Conservation (phyloP, 2,797 vertebrate species). For the Novumbra hubbsi region DNA sequence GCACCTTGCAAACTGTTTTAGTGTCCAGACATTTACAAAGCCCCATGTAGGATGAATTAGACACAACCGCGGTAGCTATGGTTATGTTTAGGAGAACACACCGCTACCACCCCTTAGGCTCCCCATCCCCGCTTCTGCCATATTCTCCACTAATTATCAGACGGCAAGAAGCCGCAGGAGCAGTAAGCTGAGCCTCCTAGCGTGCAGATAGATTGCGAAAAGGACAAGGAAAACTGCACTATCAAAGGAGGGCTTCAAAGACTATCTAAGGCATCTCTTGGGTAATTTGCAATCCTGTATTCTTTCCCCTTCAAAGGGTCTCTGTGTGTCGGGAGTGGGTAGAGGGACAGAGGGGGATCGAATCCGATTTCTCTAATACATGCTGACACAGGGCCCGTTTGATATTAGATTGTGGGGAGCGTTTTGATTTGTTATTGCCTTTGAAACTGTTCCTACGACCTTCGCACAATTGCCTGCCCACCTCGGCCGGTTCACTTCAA, state of each 20-base stretch:
- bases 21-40: not conserved
- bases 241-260: constrained; percentile 90
- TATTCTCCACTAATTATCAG: constrained; percentile 18
- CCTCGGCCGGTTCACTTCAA: not conserved
- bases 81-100: not conserved
- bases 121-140: not conserved
- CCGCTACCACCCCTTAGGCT: not conserved
- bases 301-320: constrained; percentile 85
- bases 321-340: constrained; percentile 64
- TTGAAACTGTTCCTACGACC: constrained; percentile 77
- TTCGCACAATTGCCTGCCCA: not conserved
- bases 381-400: constrained; percentile 85
- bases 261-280: constrained; percentile 79
- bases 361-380: constrained; percentile 87
- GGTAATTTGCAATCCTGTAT: constrained; percentile 83
- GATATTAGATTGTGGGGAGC: constrained; percentile 85
- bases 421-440: constrained; percentile 83
- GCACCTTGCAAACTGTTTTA: not conserved
- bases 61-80: not conserved
- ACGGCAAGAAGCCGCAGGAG: constrained; percentile 51
- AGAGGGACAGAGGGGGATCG: constrained; percentile 65
- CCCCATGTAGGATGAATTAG: not conserved
- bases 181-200: not conserved
- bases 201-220: not conserved
- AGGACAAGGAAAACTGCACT: constrained; percentile 59